A percentile compares a stretch with the other conserved stretches of the same genome.
phyloP scores from a whole-genome alignment of 2,888 invertebrate genomes.

The Oegoconia quadripuncta region DNA sequence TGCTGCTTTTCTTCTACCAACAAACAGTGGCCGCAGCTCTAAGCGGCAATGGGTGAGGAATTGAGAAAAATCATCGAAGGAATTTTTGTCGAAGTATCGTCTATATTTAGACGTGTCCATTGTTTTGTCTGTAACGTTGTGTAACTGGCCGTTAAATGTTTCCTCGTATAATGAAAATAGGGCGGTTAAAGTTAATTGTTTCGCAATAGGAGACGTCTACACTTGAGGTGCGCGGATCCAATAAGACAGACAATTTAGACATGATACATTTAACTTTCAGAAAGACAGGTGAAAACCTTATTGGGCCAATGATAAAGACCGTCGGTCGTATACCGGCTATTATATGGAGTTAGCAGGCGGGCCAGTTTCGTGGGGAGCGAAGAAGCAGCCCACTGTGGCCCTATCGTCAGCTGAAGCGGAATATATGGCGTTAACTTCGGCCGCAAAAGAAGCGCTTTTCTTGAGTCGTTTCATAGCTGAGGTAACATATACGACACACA shows the following conservation, averaged over 20 bases:
- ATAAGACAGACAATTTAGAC: no score
- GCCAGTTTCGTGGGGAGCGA: conserved; percentile 20
- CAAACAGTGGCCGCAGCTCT: no score
- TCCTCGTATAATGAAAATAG: conserved; percentile 57
- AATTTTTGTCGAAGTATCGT: conserved; percentile 37
- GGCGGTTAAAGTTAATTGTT: conserved; percentile 50
- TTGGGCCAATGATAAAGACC: conserved; percentile 12
- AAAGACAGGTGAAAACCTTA: no score
- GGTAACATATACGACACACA: no score
- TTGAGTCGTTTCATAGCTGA: no score
- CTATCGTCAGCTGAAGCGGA: conserved; percentile 23
- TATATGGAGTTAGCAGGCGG: conserved; percentile 18
- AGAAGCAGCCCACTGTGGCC: conserved; percentile 18
- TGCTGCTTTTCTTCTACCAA: no score
- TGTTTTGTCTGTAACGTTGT: conserved; percentile 69
- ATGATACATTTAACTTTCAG: no score
- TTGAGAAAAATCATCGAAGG: conserved; percentile 18
- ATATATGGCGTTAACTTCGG: conserved; percentile 17
- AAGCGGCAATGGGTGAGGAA: conserved; percentile 30
- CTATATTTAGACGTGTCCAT: conserved; percentile 58
- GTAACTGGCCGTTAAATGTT: conserved; percentile 63
- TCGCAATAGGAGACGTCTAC: no score
- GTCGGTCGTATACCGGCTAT: conserved; percentile 18
- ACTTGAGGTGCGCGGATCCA: no score
- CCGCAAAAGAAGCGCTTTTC: conserved; percentile 11